These are phyloP conservation scores for Hylaeus anthracinus DNA, from an alignment of 1,140 invertebrate species.

Conservation along the genomic window DNA sequence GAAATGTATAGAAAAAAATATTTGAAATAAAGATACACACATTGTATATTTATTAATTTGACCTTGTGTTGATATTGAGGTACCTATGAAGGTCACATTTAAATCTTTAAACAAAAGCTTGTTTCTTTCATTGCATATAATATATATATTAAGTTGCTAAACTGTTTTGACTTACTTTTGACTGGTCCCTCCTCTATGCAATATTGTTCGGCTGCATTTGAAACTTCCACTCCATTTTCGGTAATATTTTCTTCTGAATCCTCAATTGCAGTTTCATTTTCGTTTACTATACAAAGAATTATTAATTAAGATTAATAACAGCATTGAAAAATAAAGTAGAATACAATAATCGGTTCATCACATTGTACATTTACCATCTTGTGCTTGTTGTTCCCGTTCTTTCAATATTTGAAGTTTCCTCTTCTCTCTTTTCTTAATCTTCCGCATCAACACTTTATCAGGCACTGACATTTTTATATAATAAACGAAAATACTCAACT, in stretches of 20 bases:
- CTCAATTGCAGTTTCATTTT: conserved; percentile 62
- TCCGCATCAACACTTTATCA: conserved; percentile 89
- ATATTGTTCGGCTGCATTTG: conserved; percentile 37
- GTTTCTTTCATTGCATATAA: too few species aligned
- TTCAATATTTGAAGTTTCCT: conserved; percentile 84
- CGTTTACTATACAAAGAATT: conserved; percentile 61
- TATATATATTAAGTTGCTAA: not conserved
- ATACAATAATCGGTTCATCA: conserved; percentile 24
- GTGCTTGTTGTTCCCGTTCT: conserved; percentile 79
- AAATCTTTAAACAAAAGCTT: too few species aligned
- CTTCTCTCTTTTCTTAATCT: conserved; percentile 89
- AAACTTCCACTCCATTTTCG: not conserved
- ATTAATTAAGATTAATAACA: conserved; percentile 42
- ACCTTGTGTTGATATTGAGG: too few species aligned
- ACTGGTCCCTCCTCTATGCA: conserved; percentile 27
- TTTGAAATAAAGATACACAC: too few species aligned
- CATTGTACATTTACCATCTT: conserved; percentile 65
- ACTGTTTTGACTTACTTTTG: conserved; percentile 59
- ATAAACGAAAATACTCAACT: not conserved
- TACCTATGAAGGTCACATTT: too few species aligned
- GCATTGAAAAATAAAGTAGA: conserved; percentile 11
- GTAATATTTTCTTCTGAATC: conserved; percentile 61
- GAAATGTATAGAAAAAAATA: too few species aligned
- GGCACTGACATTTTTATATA: conserved; percentile 85
- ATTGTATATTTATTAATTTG: too few species aligned